Evolutionary conservation across 1,140 invertebrate genomes (phyloP).

Genomic region (Heliconius nattereri): DNA sequence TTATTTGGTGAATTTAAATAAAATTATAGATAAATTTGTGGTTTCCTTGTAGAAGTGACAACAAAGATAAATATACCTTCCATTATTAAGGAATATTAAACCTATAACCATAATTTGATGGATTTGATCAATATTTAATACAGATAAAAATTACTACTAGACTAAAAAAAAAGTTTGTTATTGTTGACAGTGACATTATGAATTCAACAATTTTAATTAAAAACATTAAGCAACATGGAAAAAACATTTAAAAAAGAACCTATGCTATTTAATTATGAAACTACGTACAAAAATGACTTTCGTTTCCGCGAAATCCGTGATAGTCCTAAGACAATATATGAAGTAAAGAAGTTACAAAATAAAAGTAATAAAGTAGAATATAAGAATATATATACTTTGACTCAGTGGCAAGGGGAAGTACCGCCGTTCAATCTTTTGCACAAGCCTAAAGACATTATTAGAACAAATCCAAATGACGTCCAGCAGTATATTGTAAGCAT

Average conservation of each 20-base stretch:
- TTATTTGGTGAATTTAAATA: constrained; percentile 54
- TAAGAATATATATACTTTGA: constrained; percentile 54
- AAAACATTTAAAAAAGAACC: constrained; percentile 41
- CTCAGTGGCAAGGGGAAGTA: constrained; percentile 38
- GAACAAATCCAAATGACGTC: constrained; percentile 50
- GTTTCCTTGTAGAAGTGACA: constrained; percentile 1
- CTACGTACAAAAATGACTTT: constrained; percentile 52
- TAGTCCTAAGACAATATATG: constrained; percentile 41
- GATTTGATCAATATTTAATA: no score
- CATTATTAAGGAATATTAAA: background rate
- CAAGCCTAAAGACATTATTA: constrained; percentile 46
- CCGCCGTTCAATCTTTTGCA: constrained; percentile 50
- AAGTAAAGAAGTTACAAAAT: constrained; percentile 28
- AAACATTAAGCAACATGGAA: constrained; percentile 34
- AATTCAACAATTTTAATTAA: background rate
- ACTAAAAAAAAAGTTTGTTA: no score
- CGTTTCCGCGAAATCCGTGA: constrained; percentile 38
- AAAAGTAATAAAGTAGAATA: constrained; percentile 24
- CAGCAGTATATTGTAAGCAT: constrained; percentile 52
- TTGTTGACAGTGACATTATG: background rate
- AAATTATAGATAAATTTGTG: constrained; percentile 41
- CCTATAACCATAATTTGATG: background rate
- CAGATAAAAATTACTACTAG: no score
- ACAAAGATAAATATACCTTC: no score
- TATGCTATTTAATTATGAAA: constrained; percentile 56